A percentile compares a stretch with the other conserved stretches of the same genome.
These are phyloP conservation scores for Bombylius discolor DNA, from an alignment of 2,888 invertebrate genomes.

Conservation along the genomic window DNA sequence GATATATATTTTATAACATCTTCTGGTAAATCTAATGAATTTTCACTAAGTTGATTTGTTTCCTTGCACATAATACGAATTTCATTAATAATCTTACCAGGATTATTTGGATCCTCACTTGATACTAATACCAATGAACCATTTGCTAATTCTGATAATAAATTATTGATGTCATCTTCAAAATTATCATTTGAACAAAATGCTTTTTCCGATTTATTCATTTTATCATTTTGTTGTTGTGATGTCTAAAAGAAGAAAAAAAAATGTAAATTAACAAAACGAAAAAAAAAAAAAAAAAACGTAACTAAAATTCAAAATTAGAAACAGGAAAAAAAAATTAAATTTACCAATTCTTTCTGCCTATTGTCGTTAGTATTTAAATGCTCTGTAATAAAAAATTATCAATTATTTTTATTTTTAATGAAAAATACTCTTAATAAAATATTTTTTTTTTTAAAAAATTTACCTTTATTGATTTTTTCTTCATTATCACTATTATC, in stretches of 20 bases:
- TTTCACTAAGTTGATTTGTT: constrained; percentile 29
- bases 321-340: too few species aligned
- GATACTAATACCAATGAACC: constrained; percentile 33
- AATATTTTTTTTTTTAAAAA: not conserved
- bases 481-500: not conserved
- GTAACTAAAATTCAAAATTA: too few species aligned
- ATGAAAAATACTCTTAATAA: too few species aligned
- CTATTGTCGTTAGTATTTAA: too few species aligned
- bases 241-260: too few species aligned
- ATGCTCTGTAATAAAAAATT: too few species aligned
- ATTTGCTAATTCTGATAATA: constrained; percentile 27
- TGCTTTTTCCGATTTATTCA: too few species aligned
- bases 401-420: too few species aligned
- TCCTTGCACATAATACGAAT: constrained; percentile 30
- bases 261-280: not conserved
- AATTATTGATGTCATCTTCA: constrained; percentile 27
- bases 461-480: not conserved
- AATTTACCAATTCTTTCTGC: too few species aligned
- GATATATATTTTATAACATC: constrained; percentile 31
- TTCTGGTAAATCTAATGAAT: constrained; percentile 31
- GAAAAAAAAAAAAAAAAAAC: too few species aligned
- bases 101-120: constrained; percentile 25
- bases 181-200: too few species aligned
- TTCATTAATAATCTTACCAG: constrained; percentile 26
- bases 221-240: too few species aligned